Base-by-base conservation (phyloP, 2,797 vertebrate genomes). In the Fundulus diaphanus region DNA sequence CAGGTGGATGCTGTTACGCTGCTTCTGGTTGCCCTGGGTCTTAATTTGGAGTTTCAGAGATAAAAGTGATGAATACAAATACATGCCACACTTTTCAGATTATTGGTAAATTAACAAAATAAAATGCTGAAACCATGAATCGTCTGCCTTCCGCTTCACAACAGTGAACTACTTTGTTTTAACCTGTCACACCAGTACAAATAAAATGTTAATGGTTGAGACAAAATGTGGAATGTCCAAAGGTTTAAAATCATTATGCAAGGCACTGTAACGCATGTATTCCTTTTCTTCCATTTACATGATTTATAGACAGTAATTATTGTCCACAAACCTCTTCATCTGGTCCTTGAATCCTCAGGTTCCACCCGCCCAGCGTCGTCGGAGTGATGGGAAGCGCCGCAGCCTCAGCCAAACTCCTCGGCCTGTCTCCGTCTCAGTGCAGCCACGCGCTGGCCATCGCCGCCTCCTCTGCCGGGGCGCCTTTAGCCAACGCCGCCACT, bases 371-470 rank as follows among this genome's bases (percentile, higher is more conserved):
- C 0, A 94, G 96, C 1, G 96, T 99, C 27, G 97, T 98, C 0
- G 98, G 98, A 24, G 96, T 97, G 9, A 95, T 99, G 96, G 98
- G 98, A 3, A 98, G 97, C 18, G 94, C 97, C 0, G 97, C 97
- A 18, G 96, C 97, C 18, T 93, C 96, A 0, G 96, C 97, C 46
- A 98, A 97, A 90, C 92, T 99, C 75, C 86, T 98, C 68, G 90
- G 89, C 72, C 93, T 99, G 72, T 92, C 96, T 46, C 84, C 84
- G 6, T 29, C 81, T 3, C 90, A 97, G 87, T 97, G 96, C 72
- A 83, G 83, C 68, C 96, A 98, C 0, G 94, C 97, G 52, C 91
- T 99, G 90, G 97, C 97, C 3, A 95, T 99, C 1, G 96, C 98
- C 9, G 96, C 96, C 4, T 99, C 97, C 66, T 96, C 96, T 0